Conservation (phyloP, 1,140 invertebrate genomes). For the Cydia pomonella region DNA sequence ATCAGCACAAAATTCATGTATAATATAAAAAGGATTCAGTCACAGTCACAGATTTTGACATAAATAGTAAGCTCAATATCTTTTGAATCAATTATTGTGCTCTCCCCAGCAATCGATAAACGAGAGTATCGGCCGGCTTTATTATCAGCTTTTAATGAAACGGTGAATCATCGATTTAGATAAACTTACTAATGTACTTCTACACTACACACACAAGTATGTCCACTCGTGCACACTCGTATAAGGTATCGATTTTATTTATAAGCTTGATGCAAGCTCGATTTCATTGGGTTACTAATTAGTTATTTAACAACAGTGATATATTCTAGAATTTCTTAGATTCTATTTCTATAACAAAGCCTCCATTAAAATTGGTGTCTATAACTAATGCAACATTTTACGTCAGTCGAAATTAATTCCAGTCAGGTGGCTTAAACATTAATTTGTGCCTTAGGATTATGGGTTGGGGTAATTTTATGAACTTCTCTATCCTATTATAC, state of each 20-base stretch:
- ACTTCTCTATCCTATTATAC: background rate
- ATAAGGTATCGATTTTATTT: constrained; percentile 10
- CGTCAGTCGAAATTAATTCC: background rate
- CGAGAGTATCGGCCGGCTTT: constrained; percentile 19
- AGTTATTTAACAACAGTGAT: constrained; percentile 7
- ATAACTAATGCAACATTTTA: constrained; percentile 1
- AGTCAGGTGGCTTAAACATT: background rate
- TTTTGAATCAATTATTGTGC: constrained; percentile 20
- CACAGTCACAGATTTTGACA: background rate
- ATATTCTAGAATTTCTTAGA: background rate
- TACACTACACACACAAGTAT: background rate
- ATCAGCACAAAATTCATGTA: background rate
- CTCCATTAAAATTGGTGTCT: background rate
- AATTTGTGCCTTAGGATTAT: background rate
- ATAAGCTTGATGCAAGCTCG: constrained; percentile 6
- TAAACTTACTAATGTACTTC: constrained; percentile 30
- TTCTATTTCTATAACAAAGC: background rate
- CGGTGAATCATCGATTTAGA: constrained; percentile 25
- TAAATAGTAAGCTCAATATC: background rate
- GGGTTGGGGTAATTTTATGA: background rate
- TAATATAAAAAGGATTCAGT: background rate
- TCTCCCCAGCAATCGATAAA: constrained; percentile 15
- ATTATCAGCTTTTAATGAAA: constrained; percentile 32
- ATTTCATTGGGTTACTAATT: background rate
- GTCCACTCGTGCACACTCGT: background rate